Base-by-base conservation (phyloP, 2,113 vertebrate genomes). In the Pongo pygmaeus region DNA sequence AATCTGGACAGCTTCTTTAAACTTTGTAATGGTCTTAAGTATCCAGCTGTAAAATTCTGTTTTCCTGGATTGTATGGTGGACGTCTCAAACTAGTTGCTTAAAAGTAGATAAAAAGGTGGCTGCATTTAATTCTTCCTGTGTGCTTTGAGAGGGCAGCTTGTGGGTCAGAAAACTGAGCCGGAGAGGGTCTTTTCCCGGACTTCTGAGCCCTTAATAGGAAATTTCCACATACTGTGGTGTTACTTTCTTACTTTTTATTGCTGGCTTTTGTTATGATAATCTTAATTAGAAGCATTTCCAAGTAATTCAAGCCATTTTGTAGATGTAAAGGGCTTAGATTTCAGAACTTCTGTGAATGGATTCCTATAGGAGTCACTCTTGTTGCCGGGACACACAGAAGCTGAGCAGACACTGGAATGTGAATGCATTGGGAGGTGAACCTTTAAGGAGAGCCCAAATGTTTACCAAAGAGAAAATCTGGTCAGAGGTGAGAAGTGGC, bases 221-320 rank as follows among this genome's bases (percentile, higher is more conserved):
- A 83, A 93, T 86, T 57, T 77, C 78, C 59, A 81, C 46, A 30
- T 27, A 57, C 38, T 43, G n/a, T 79, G 48, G 79, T 92, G 57
- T 95, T 84, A 52, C 55, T 91, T 30, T 27, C 70, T 48, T 83
- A 43, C 67, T 48, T 87, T 90, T 83, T 89, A 30, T 95, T 91
- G 77, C 32, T 86, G 69, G 72, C 55, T 96, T 86, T 80, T 64
- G 8, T 96, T 84, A 30, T 43, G 43, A 50, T 80, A 55, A 32
- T 94, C 64, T 95, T 93, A 92, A 94, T 86, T 79, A 94, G 85
- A 97, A 88, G 20, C 8, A 3, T 91, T 97, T 98, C 55, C 64
- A 95, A 83, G 40, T 83, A 95, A 81, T 83, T 89, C 55, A 75
- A 50, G 74, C 84, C 25, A 17, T 95, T 96, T 77, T 70, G 64